Percentiles rank a stretch among this genome's conserved stretches.
Evolutionary conservation across 2,888 invertebrate species (phyloP).

Genomic region (Ditula angustiorana): DNA sequence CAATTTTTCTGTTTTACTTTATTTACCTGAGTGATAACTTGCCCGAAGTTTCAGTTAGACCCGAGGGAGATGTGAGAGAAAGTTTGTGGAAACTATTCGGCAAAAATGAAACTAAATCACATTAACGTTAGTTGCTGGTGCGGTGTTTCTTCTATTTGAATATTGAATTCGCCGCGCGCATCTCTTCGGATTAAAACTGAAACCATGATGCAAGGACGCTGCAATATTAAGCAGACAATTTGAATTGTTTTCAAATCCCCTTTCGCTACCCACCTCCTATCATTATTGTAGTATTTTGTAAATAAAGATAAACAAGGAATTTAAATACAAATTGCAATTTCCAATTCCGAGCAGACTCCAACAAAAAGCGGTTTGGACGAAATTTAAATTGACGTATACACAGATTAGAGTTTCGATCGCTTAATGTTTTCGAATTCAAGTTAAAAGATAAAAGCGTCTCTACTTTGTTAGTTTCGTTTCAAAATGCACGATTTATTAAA

Average conservation of each 20-base stretch:
- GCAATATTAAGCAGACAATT: conserved; percentile 23
- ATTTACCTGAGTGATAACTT: conserved; percentile 74
- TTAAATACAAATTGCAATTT: conserved; percentile 65
- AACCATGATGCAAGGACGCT: conserved; percentile 54
- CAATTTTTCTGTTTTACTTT: conserved; percentile 62
- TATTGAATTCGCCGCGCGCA: conserved; percentile 54
- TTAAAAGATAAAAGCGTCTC: conserved; percentile 33
- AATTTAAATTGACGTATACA: conserved; percentile 76
- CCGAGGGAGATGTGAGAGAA: conserved; percentile 50
- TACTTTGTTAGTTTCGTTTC: background rate
- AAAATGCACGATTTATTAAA: background rate
- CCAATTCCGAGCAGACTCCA: conserved; percentile 50
- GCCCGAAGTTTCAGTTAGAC: conserved; percentile 55
- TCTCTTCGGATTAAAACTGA: conserved; percentile 56
- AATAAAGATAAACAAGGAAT: conserved; percentile 56
- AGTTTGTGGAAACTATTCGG: conserved; percentile 60
- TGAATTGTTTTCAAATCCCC: background rate
- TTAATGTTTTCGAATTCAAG: conserved; percentile 48
- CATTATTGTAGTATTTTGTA: background rate
- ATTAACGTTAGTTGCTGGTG: conserved; percentile 59
- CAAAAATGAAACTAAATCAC: conserved; percentile 67
- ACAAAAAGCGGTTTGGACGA: conserved; percentile 67
- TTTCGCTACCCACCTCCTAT: background rate
- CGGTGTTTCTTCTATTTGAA: conserved; percentile 64
- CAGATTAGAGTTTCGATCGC: conserved; percentile 63